Conservation (phyloP, 30 jellyfish, hydroid and myxozoan species). For the Rhopilema esculentum region DNA sequence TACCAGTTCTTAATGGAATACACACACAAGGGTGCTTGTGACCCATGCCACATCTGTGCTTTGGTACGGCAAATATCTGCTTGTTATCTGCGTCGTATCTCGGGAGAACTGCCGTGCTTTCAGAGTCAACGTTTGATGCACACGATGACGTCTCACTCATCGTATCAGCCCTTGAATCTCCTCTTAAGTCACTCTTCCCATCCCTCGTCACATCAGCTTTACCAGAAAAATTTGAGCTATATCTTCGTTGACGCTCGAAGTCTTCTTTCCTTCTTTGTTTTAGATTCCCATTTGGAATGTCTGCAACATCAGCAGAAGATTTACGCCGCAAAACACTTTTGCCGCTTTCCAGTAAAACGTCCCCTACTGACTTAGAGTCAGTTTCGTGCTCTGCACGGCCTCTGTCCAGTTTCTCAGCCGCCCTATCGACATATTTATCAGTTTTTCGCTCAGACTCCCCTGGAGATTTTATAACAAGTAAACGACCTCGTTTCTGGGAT, state of each 20-base stretch:
- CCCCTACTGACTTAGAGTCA: neutral
- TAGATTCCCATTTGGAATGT: neutral
- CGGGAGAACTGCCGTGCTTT: neutral
- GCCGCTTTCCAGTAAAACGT: neutral
- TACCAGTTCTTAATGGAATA: slow-evolving; percentile 70
- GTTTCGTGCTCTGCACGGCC: neutral
- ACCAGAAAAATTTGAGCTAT: neutral
- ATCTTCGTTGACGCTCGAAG: neutral
- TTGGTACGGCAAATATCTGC: slow-evolving; percentile 73
- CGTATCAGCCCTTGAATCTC: neutral
- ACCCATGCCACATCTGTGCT: slow-evolving; percentile 81
- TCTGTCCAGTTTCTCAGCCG: neutral
- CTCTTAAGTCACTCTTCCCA: neutral
- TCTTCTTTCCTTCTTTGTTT: neutral
- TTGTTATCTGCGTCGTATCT: slow-evolving; percentile 21
- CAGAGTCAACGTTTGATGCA: slow-evolving; percentile 18
- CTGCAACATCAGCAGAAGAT: neutral
- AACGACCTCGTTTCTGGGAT: slow-evolving; percentile 6
- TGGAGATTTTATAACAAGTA: slow-evolving; percentile 13
- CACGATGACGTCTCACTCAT: slow-evolving; percentile 21
- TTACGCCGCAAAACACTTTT: neutral
- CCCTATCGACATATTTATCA: neutral
- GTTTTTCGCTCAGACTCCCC: neutral
- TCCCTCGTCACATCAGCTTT: neutral
- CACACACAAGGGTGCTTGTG: slow-evolving; percentile 78